These are phyloP conservation scores for Strongylocentrotus purpuratus DNA, from an alignment of 35 echinoderm and acorn worm species.

Conservation along the genomic window DNA sequence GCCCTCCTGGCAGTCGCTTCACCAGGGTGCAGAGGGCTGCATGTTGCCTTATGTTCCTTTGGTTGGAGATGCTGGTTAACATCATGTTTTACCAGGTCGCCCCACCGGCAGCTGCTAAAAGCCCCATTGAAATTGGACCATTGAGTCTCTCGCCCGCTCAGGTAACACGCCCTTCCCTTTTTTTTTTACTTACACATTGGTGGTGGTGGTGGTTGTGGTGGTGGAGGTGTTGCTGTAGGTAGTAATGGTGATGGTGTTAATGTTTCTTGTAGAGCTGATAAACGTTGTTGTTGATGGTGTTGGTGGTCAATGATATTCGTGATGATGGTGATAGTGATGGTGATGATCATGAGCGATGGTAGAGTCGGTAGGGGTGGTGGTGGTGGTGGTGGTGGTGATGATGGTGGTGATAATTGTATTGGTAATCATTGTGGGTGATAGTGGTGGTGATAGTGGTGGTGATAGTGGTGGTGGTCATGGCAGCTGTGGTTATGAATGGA, in stretches of 20 bases:
- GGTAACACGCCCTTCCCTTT: slow-evolving; percentile 46
- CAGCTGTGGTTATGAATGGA: too few relatives aligned
- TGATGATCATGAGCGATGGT: too few relatives aligned
- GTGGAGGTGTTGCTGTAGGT: not conserved
- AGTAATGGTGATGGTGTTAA: not conserved
- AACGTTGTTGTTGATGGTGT: too few relatives aligned
- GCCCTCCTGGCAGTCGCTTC: slow-evolving; percentile 84
- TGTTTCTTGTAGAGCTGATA: too few relatives aligned
- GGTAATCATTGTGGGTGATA: too few relatives aligned
- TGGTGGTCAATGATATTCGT: too few relatives aligned
- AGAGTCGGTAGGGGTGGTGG: too few relatives aligned
- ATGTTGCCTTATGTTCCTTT: slow-evolving; percentile 95
- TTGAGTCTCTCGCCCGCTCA: slow-evolving; percentile 91
- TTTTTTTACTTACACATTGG: too few relatives aligned
- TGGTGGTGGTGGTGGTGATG: too few relatives aligned
- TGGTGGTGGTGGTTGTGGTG: not conserved
- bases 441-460: too few relatives aligned
- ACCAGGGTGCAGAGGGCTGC: slow-evolving; percentile 77
- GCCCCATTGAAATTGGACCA: slow-evolving; percentile 85
- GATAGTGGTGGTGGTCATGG: not conserved
- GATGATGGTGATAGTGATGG: too few relatives aligned
- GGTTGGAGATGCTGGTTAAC: slow-evolving; percentile 98
- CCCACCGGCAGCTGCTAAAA: slow-evolving; percentile 57
- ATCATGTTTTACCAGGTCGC: slow-evolving; percentile 91
- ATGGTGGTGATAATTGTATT: too few relatives aligned